Evolutionary conservation across 2,888 invertebrate genomes (phyloP).

Genomic region (Ethmia dodecea): DNA sequence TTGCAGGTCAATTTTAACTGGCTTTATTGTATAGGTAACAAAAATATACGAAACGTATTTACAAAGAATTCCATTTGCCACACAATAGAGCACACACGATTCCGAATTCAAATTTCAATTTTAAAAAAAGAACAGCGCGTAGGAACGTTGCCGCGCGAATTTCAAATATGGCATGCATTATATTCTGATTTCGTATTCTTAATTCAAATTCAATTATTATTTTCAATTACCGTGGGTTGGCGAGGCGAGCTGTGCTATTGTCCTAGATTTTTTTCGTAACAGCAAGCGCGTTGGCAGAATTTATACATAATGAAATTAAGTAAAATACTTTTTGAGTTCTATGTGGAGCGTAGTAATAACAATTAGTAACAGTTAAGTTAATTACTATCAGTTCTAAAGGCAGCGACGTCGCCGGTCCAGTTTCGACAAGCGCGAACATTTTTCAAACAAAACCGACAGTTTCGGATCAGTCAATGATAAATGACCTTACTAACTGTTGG

Average conservation of each 20-base stretch:
- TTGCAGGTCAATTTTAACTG: constrained; percentile 32
- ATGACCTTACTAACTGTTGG: constrained; percentile 51
- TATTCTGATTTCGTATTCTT: constrained; percentile 65
- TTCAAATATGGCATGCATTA: constrained; percentile 66
- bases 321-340: too few relatives aligned
- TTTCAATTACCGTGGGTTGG: constrained; percentile 63
- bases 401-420: constrained; percentile 35
- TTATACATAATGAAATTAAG: too few relatives aligned
- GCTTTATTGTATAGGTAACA: constrained; percentile 29
- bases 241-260: constrained; percentile 43
- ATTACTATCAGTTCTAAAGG: constrained; percentile 3
- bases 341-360: neutral
- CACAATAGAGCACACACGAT: constrained; percentile 73
- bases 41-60: constrained; percentile 44
- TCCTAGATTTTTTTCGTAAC: constrained; percentile 54
- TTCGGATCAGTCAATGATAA: constrained; percentile 56
- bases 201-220: constrained; percentile 71
- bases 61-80: constrained; percentile 65
- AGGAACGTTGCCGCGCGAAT: constrained; percentile 48
- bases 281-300: too few relatives aligned
- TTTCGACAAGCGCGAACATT: constrained; percentile 39
- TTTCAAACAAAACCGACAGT: constrained; percentile 57
- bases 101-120: constrained; percentile 65
- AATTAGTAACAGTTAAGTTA: neutral
- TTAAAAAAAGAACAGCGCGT: constrained; percentile 51